A percentile compares a stretch with the other conserved stretches of the same genome.
These are phyloP conservation scores for Castor canadensis DNA, from an alignment of 2,113 vertebrate genomes.

Conservation along the genomic window DNA sequence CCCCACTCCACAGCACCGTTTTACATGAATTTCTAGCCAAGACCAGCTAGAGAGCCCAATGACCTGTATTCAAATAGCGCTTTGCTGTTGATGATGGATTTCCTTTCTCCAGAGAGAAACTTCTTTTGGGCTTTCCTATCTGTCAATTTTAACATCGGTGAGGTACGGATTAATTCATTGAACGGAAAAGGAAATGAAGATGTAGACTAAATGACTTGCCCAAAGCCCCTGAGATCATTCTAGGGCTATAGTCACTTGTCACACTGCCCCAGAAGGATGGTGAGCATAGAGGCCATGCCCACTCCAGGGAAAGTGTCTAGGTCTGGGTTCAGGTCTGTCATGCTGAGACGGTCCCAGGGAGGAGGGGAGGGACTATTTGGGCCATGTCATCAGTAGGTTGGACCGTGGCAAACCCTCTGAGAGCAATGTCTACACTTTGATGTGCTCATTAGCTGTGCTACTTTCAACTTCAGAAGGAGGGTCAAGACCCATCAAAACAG, in stretches of 20 bases:
- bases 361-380: neutral
- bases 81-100: neutral
- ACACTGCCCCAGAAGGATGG: neutral
- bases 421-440: neutral
- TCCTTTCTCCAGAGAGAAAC: neutral
- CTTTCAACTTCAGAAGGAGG: neutral
- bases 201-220: neutral
- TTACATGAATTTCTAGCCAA: neutral
- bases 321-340: neutral
- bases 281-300: neutral
- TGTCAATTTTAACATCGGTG: neutral
- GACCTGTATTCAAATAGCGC: neutral
- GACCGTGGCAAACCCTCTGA: neutral
- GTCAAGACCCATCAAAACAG: neutral
- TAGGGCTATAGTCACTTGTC: neutral
- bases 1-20: neutral
- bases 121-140: neutral
- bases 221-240: neutral
- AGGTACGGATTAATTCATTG: neutral
- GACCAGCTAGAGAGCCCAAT: neutral
- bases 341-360: neutral
- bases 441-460: neutral
- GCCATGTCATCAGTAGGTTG: neutral
- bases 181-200: neutral
- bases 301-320: neutral